Evolutionary conservation across 1,140 invertebrate species (phyloP).

Genomic region (Metopolophium dirhodum): DNA sequence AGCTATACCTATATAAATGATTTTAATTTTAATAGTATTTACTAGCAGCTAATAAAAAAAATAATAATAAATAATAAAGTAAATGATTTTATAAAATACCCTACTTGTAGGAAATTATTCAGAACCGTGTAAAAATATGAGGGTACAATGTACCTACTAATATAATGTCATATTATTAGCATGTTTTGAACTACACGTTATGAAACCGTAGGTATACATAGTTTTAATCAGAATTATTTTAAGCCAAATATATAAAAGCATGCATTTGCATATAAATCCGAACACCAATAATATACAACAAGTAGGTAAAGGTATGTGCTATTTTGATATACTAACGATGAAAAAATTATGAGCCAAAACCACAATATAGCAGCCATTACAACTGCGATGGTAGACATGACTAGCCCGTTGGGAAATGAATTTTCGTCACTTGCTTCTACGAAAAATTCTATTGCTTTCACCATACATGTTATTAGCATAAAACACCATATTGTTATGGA

Average conservation of each 20-base stretch:
- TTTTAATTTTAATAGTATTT: too few species aligned
- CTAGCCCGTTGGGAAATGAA: not conserved
- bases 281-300: not conserved
- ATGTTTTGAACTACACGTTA: not conserved
- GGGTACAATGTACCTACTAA: too few species aligned
- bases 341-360: slow-evolving; percentile 21
- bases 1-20: too few species aligned
- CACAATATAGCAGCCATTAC: not conserved
- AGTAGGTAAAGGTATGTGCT: not conserved
- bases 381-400: not conserved
- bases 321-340: slow-evolving; percentile 64
- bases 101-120: not conserved
- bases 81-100: too few species aligned
- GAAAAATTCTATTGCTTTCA: not conserved
- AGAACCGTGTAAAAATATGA: too few species aligned
- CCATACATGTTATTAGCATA: not conserved
- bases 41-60: too few species aligned
- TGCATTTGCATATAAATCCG: not conserved
- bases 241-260: not conserved
- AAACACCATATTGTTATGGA: not conserved
- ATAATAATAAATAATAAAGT: too few species aligned
- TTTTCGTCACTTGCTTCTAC: not conserved
- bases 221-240: not conserved
- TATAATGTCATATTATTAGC: too few species aligned
- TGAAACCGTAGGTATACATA: not conserved